These are phyloP conservation scores for Caradrina clavipalpis DNA, from an alignment of 2,888 invertebrate genomes.

Conservation along the genomic window DNA sequence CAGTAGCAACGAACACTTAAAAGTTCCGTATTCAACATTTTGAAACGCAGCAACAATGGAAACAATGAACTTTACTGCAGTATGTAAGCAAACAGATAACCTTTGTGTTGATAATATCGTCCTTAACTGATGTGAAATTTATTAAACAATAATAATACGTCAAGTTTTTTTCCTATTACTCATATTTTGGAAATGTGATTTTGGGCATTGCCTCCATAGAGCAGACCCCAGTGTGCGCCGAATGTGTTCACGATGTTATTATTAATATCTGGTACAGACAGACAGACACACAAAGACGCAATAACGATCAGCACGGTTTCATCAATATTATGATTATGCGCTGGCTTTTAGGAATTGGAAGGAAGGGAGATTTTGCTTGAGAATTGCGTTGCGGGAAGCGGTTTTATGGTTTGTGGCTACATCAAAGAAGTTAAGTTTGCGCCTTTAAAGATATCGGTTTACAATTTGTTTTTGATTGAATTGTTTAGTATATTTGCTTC, in stretches of 20 bases:
- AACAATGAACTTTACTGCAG: too few relatives aligned
- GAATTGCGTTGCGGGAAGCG: neutral
- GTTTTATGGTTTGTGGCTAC: neutral
- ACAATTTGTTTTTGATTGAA: neutral
- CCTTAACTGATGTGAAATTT: too few relatives aligned
- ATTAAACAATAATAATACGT: too few relatives aligned
- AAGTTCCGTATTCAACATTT: too few relatives aligned
- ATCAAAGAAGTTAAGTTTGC: neutral
- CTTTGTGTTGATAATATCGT: too few relatives aligned
- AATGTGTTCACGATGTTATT: constrained; percentile 64
- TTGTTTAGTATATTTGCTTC: neutral
- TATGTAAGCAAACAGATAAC: too few relatives aligned
- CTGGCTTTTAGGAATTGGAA: constrained; percentile 14
- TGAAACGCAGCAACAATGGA: too few relatives aligned
- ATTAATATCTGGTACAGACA: constrained; percentile 65
- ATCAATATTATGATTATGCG: constrained; percentile 57
- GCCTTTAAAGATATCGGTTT: neutral
- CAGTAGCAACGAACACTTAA: too few relatives aligned
- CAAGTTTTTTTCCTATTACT: too few relatives aligned
- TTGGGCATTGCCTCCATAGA: too few relatives aligned
- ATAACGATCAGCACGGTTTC: constrained; percentile 52
- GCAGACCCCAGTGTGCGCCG: too few relatives aligned
- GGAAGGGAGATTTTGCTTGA: constrained; percentile 2
- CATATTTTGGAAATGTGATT: too few relatives aligned
- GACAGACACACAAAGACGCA: constrained; percentile 49